A percentile compares a stretch with the other conserved stretches of the same genome.
phyloP scores from a whole-genome alignment of 2,888 invertebrate genomes.

The Eristalis tenax region DNA sequence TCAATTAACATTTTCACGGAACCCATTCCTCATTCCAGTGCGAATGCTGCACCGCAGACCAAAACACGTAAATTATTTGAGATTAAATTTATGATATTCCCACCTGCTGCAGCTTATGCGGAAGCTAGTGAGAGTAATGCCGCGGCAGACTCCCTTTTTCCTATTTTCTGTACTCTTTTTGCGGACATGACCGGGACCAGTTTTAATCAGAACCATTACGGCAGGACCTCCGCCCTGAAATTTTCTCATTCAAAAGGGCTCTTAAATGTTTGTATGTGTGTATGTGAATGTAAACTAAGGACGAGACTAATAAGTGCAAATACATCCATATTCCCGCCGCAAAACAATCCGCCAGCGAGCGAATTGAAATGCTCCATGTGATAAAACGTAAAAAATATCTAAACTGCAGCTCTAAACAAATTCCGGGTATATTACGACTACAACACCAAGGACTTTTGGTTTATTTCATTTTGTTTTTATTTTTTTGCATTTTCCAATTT shows the following conservation, averaged over 20 bases:
- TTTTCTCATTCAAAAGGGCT: no score
- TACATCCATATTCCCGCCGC: background rate
- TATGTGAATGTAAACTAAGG: background rate
- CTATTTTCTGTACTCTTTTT: background rate
- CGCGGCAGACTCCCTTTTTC: background rate
- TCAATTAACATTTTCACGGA: slow-evolving; percentile 49
- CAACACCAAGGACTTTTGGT: background rate
- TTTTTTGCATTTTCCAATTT: slow-evolving; percentile 18
- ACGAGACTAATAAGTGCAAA: background rate
- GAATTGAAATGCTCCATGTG: background rate
- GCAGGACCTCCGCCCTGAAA: background rate
- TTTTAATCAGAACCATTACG: background rate
- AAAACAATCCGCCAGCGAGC: background rate
- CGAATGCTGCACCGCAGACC: background rate
- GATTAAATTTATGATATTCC: background rate
- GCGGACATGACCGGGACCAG: background rate
- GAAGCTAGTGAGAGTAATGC: background rate
- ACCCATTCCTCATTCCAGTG: background rate
- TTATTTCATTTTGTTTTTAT: background rate
- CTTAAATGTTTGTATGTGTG: background rate
- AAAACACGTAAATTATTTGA: background rate
- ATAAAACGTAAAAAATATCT: background rate
- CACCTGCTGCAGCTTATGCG: background rate
- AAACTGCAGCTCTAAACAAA: slow-evolving; percentile 5
- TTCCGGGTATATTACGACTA: background rate